Evolutionary conservation across 2,113 vertebrate species (phyloP), one percentile per base, ranked within the genome.

Genomic region (Solea solea): DNA sequence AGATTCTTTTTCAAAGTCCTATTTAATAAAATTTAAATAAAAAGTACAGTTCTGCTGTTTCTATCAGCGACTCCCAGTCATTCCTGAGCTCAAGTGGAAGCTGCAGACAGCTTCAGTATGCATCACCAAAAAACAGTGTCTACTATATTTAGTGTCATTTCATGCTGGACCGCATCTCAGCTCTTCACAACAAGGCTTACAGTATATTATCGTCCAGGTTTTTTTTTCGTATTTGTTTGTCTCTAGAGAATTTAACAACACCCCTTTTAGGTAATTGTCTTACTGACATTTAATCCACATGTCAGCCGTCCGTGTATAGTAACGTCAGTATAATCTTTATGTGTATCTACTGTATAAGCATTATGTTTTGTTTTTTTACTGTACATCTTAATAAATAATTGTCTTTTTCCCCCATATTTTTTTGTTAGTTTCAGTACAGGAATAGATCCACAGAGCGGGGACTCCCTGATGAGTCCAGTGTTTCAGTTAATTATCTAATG

Each of bases 91-190:
- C 40, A 50, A 65, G 80, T 79, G 52, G 72, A 89, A 72, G 71
- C 51, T 66, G 57, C 45, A 70, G 74, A 83, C 68, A 45, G 58
- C 66, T 62, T 61, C 51, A 12, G 16, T 53, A 4, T 74, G 75
- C 83, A 75, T 85, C 88, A 85, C 87, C 82, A 86, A 78, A 86
- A 28, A 75, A 80, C 76, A 64, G 64, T 80, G 80, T 54, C 69
- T 21, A 46, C 69, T 64, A 57, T 75, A 69, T 77, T 88, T 81
- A 80, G 69, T 78, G 78, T 79, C 79, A 70, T 82, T 84, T 86
- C 83, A 85, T 69, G 52, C 81, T 81, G 65, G 70, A 48, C 55
- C 42, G 55, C 63, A 58, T 51, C 76, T 64, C 62, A 61, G 87
- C 72, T 69, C 83, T 82, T 84, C 53, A 81, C 65, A 72, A 58